phyloP scores from a whole-genome alignment of 2,113 vertebrate genomes.

The Phalacrocorax brasilianus region DNA sequence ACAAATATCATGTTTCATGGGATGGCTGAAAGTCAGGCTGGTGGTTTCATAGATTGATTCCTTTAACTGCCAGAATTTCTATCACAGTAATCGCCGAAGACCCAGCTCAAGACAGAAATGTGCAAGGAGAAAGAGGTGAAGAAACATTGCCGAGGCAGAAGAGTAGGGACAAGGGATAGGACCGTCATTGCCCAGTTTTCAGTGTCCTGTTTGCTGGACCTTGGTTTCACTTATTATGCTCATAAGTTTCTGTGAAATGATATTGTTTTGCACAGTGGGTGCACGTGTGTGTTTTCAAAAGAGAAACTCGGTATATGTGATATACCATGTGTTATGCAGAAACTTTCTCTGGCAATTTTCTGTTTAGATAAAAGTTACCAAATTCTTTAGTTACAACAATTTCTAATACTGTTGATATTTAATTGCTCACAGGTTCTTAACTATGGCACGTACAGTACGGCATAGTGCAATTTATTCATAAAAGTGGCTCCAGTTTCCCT shows the following conservation, averaged over 20 bases:
- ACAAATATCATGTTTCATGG: not conserved
- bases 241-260: not conserved
- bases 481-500: slow-evolving; percentile 9
- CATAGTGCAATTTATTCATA: slow-evolving; percentile 26
- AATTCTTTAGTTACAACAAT: not conserved
- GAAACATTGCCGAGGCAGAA: not conserved
- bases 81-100: not conserved
- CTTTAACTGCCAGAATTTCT: not conserved
- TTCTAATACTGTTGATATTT: slow-evolving; percentile 24
- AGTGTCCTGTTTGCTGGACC: not conserved
- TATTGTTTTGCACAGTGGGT: not conserved
- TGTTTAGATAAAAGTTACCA: not conserved
- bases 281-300: not conserved
- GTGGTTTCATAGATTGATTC: not conserved
- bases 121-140: not conserved
- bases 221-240: not conserved
- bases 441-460: not conserved
- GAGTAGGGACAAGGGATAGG: not conserved
- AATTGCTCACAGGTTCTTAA: slow-evolving; percentile 35
- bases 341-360: not conserved
- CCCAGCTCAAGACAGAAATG: not conserved
- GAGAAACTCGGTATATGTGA: not conserved
- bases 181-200: not conserved
- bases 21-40: not conserved
- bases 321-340: not conserved